Base-by-base conservation (phyloP, 2,113 vertebrate species). In the Nesogale talazaci region DNA sequence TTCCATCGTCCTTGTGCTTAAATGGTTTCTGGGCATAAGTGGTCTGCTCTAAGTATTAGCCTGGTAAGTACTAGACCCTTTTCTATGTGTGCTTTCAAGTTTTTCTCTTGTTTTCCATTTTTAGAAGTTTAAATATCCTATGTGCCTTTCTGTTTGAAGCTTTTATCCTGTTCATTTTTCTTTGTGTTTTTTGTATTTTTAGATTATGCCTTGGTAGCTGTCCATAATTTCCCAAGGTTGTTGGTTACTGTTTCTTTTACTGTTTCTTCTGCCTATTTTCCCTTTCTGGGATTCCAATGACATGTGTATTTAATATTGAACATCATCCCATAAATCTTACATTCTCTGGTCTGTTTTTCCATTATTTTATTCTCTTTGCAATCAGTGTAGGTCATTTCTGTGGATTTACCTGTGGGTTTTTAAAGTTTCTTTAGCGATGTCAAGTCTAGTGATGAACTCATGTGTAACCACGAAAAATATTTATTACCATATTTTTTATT, bases 301-400 rank as follows among this genome's bases (percentile, higher is more conserved):
- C 22, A 80, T 9, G 38, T n/a, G 75, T 86, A 46, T 11, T 16
- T 2, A 19, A 2, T 23, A 67, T 65, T 86, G 86, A 25, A 59
- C 69, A 69, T 76, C 76, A 10, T 38, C 36, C 52, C 42, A 59
- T 4, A 82, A n/a, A 31, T 86, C 88, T 67, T 46, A 65, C 19
- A 79, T 72, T 75, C 42, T 79, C 31, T 52, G 20, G 8, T 76
- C 22, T 40, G 12, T 83, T 70, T 72, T 91, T n/a, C 69, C 1
- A 29, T 65, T 31, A 36, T 63, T 81, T 36, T 36, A 52, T 85
- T 89, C 67, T 92, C 23, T 81, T 70, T 78, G 77, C 61, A 38
- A 72, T 92, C 77, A 72, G 34, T 90, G 86, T 92, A 75, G 34
- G 36, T 90, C 2, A 65, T 95, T 90, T 93, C 61, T 88, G 19